These are phyloP conservation scores for Aphaenogaster ashmeadi DNA, from an alignment of 1,140 invertebrate genomes.

Conservation along the genomic window DNA sequence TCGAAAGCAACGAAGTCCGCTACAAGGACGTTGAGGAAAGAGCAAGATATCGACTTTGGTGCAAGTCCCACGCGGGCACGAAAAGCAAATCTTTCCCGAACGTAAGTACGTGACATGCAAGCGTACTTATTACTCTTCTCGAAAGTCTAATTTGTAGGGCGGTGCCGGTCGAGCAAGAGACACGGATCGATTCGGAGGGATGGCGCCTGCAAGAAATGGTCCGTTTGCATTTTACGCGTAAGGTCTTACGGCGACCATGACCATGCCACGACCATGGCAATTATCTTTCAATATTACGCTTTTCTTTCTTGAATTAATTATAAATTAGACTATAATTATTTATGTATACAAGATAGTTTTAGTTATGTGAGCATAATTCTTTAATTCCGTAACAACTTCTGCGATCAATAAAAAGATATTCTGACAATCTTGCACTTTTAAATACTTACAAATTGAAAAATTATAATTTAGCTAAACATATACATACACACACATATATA, in stretches of 20 bases:
- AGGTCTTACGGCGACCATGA: slow-evolving; percentile 11
- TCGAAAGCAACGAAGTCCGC: slow-evolving; percentile 3
- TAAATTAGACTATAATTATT: neutral
- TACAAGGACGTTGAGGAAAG: slow-evolving; percentile 14
- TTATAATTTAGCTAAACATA: neutral
- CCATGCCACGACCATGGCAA: neutral
- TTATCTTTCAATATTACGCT: neutral
- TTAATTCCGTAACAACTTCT: neutral
- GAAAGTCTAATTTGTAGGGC: slow-evolving; percentile 70
- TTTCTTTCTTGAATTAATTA: neutral
- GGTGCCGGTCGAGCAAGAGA: slow-evolving; percentile 15
- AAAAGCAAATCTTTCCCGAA: slow-evolving; percentile 68
- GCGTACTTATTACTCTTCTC: slow-evolving; percentile 69
- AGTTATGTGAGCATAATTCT: neutral
- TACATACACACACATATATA: neutral
- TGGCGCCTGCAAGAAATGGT: slow-evolving; percentile 42
- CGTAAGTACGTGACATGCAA: slow-evolving; percentile 67
- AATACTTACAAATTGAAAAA: neutral
- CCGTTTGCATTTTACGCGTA: slow-evolving; percentile 48
- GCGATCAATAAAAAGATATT: neutral
- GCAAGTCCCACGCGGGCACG: slow-evolving; percentile 22
- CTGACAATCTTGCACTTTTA: neutral
- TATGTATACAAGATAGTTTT: neutral
- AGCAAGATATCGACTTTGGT: slow-evolving; percentile 41
- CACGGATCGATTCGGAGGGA: slow-evolving; percentile 12